These are phyloP conservation scores for Chrysina gloriosa DNA, from an alignment of 2,888 invertebrate species.

Conservation along the genomic window DNA sequence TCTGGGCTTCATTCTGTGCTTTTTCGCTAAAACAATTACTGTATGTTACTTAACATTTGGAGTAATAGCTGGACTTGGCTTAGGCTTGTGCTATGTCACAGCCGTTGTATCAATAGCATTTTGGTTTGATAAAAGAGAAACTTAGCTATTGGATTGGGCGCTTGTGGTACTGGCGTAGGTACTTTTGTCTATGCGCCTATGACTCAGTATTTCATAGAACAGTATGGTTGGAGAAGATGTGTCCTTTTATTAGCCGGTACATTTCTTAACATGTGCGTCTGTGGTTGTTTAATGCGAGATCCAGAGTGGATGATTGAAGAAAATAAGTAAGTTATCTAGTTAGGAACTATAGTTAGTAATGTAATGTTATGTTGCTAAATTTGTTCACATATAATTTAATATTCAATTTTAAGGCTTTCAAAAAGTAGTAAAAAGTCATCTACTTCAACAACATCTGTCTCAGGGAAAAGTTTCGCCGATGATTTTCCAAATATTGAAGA, in stretches of 20 bases:
- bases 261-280: conserved; percentile 85
- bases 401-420: conserved; percentile 56
- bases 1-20: conserved; percentile 81
- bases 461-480: conserved; percentile 64
- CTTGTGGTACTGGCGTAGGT: conserved; percentile 90
- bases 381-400: conserved; percentile 51
- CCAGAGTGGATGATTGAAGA: conserved; percentile 83
- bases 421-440: conserved; percentile 69
- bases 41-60: conserved; percentile 88
- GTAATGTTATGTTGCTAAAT: background rate
- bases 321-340: conserved; percentile 65
- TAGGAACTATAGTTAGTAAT: background rate
- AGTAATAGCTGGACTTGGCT: conserved; percentile 83
- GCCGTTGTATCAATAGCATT: conserved; percentile 92
- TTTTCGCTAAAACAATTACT: conserved; percentile 77
- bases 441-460: conserved; percentile 67
- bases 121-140: conserved; percentile 92
- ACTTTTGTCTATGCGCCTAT: conserved; percentile 90
- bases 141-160: conserved; percentile 87
- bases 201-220: conserved; percentile 80
- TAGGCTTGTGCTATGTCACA: conserved; percentile 88
- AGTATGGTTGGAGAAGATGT: conserved; percentile 89
- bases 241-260: conserved; percentile 85
- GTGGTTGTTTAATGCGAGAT: conserved; percentile 88
- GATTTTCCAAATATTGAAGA: conserved; percentile 75